Percentiles rank a stretch among this genome's conserved stretches.
Evolutionary conservation across 23 tunicate genomes (phyloP).

Genomic region (Botrylloides violaceus): DNA sequence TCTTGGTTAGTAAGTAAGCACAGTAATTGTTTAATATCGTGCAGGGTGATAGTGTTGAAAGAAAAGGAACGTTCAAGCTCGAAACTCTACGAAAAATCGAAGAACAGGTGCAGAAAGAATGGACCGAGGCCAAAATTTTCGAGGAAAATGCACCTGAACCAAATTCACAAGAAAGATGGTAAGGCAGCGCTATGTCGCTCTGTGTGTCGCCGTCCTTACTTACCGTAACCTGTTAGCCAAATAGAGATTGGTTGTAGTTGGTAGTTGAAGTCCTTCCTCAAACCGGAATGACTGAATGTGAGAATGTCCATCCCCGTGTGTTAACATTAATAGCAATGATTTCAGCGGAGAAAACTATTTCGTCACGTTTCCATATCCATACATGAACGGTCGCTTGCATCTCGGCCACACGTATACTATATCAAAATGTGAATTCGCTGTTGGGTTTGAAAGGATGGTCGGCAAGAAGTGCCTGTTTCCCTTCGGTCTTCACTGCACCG

Average conservation of each 20-base stretch:
- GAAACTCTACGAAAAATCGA: constrained; percentile 58
- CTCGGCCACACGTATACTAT: constrained; percentile 96
- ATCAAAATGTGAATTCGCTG: constrained; percentile 96
- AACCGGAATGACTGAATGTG: no score
- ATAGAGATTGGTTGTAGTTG: background rate
- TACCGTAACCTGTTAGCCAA: background rate
- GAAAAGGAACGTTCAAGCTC: constrained; percentile 93
- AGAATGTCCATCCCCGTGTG: no score
- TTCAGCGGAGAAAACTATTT: constrained; percentile 49
- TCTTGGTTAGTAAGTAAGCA: no score
- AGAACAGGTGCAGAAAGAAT: constrained; percentile 63
- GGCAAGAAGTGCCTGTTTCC: constrained; percentile 96
- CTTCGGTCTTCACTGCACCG: constrained; percentile 97
- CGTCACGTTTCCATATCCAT: constrained; percentile 96
- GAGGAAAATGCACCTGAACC: constrained; percentile 85
- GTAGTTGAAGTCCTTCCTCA: no score
- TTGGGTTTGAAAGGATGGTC: constrained; percentile 84
- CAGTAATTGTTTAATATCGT: no score
- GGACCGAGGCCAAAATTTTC: constrained; percentile 84
- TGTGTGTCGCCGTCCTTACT: background rate
- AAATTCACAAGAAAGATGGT: constrained; percentile 53
- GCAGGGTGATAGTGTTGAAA: constrained; percentile 28
- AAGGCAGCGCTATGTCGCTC: no score
- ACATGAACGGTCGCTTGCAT: constrained; percentile 99
- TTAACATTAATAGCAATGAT: no score